phyloP scores from a whole-genome alignment of 30 jellyfish, hydroid and myxozoan species.

The Morbakka virulenta region DNA sequence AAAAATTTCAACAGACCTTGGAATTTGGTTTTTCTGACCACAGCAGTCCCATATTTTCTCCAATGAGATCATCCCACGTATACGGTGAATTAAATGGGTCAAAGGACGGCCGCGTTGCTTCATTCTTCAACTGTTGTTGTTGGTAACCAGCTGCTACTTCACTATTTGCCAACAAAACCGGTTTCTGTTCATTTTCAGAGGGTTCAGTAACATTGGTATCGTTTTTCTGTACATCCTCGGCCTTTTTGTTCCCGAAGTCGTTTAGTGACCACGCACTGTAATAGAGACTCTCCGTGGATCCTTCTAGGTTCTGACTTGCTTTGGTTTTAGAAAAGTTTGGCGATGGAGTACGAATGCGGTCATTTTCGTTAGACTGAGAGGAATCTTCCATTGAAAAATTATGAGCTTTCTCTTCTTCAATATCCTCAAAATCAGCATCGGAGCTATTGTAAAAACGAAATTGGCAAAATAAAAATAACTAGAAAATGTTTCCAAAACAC shows the following conservation, averaged over 20 bases:
- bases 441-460: too few relatives aligned
- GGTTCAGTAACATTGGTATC: not conserved
- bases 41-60: not conserved
- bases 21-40: not conserved
- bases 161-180: not conserved
- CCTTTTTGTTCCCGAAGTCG: not conserved
- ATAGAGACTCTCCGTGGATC: constrained; percentile 65
- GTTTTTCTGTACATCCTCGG: not conserved
- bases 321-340: not conserved
- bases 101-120: not conserved
- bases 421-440: too few relatives aligned
- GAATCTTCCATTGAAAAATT: not conserved
- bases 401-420: too few relatives aligned
- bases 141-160: not conserved
- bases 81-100: not conserved
- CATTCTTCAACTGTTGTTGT: not conserved
- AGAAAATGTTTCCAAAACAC: too few relatives aligned
- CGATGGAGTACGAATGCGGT: not conserved
- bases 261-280: constrained; percentile 74
- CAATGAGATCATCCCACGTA: not conserved
- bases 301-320: constrained; percentile 2
- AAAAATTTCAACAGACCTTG: not conserved
- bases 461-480: too few relatives aligned
- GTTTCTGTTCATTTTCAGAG: not conserved
- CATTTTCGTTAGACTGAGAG: not conserved